Conservation (phyloP, 1,140 invertebrate genomes). For the Zaprionus camerounensis region DNA sequence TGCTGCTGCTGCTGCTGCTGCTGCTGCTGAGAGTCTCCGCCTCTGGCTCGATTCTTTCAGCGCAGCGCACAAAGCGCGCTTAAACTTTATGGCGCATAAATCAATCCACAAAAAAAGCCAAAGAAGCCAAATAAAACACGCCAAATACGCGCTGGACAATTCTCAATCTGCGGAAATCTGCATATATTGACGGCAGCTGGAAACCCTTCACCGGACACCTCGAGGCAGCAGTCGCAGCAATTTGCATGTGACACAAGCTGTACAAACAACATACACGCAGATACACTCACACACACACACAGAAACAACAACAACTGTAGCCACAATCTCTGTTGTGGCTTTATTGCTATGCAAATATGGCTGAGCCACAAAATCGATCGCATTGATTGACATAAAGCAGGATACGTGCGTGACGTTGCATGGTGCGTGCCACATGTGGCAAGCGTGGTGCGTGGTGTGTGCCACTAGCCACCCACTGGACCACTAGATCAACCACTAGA, state of each 20-base stretch:
- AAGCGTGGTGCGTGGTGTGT: background rate
- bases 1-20: slow-evolving; percentile 6
- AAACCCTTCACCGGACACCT: slow-evolving; percentile 52
- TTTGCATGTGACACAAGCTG: slow-evolving; percentile 33
- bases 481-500: background rate
- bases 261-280: background rate
- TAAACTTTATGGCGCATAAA: slow-evolving; percentile 53
- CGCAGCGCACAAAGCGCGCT: slow-evolving; percentile 39
- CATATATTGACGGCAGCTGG: slow-evolving; percentile 40
- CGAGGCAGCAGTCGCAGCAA: slow-evolving; percentile 21
- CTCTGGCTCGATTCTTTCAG: slow-evolving; percentile 34
- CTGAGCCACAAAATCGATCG: slow-evolving; percentile 35
- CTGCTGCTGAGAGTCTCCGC: slow-evolving; percentile 24
- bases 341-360: slow-evolving; percentile 34
- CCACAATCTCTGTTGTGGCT: background rate
- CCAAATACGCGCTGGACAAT: slow-evolving; percentile 37
- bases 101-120: slow-evolving; percentile 27
- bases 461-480: slow-evolving; percentile 46
- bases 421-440: background rate
- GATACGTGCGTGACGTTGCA: slow-evolving; percentile 61
- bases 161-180: slow-evolving; percentile 38
- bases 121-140: background rate
- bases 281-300: background rate
- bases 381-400: slow-evolving; percentile 70
- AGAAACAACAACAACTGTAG: background rate